Conservation (phyloP, 2,888 invertebrate species). For the Acleris laterana region DNA sequence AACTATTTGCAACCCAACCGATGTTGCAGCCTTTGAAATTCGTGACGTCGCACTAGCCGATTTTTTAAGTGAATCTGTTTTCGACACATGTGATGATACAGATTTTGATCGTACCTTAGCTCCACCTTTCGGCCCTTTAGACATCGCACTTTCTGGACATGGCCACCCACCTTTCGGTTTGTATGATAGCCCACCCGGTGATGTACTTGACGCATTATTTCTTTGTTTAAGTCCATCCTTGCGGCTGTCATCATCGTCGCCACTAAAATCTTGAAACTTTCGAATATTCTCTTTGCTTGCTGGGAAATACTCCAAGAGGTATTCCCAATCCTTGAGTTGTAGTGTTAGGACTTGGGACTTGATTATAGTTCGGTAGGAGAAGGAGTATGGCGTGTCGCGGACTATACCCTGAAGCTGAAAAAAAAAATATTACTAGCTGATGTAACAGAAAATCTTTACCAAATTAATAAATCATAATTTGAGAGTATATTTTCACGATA, state of each 20-base stretch:
- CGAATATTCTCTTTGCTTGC: constrained; percentile 54
- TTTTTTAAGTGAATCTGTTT: not conserved
- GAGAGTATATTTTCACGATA: too few relatives aligned
- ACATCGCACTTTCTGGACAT: not conserved
- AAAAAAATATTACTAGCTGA: not conserved
- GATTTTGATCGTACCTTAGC: not conserved
- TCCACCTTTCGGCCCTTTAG: too few relatives aligned
- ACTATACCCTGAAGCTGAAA: constrained; percentile 64
- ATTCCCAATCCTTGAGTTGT: constrained; percentile 61
- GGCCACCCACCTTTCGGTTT: not conserved
- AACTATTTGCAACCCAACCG: too few relatives aligned
- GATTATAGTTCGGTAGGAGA: constrained; percentile 59
- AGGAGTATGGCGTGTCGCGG: constrained; percentile 54
- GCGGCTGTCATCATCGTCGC: constrained; percentile 25
- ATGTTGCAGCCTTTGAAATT: not conserved
- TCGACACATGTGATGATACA: not conserved
- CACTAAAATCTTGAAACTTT: constrained; percentile 43
- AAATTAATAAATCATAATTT: not conserved
- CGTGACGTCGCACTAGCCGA: not conserved
- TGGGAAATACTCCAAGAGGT: constrained; percentile 65
- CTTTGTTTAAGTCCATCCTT: not conserved
- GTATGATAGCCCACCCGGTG: not conserved
- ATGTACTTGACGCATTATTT: not conserved
- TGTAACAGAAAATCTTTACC: not conserved
- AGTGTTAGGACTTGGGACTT: constrained; percentile 67